Evolutionary conservation across 2,797 vertebrate genomes (phyloP), one percentile per base, ranked within the genome.

Genomic region (Tarsius wallacei): DNA sequence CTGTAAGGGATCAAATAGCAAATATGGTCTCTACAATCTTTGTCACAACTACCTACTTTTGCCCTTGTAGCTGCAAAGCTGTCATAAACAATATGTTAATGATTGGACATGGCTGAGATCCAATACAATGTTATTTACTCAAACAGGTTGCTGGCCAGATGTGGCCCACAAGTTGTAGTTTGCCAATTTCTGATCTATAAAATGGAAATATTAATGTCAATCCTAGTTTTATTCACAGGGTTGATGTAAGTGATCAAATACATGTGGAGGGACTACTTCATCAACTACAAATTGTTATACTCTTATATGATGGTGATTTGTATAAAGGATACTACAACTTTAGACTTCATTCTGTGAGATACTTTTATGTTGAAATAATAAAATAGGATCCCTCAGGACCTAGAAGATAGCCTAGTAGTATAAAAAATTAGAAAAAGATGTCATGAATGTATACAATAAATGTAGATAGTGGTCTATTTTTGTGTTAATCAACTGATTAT

Each of bases 61-160:
- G 15, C 2, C 36, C 28, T 74, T 93, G 33, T 12, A 78, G 61
- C 12, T 82, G 12, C 63, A 81, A 84, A 68, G 22, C 26, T 85
- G 19, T 7, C 3, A 22, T 21, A 64, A 96, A 78, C 22, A 64
- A 73, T 33, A 85, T 8, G 33, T 73, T 81, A 77, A 80, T 81
- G 33, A 51, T 31, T 36, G 15, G 26, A 3, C 3, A 12, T 21
- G 31, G 9, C 26, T 66, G 7, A 74, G 22, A 55, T 36, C 16
- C 36, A 64, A 36, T 74, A 95, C 63, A 87, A 81, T 71, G 68
- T 85, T 82, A 78, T 70, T 96, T 76, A 86, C 14, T 78, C 28
- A 87, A 91, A 71, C 1, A 51, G 31, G 33, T 77, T 15, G 16
- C 36, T 61, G 24, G 28, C 51, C 78, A 36, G 4, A 89, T 84